Percentiles rank a stretch among this genome's conserved stretches.
Conservation (phyloP, 2,797 vertebrate genomes). For the Etheostoma nigrum region DNA sequence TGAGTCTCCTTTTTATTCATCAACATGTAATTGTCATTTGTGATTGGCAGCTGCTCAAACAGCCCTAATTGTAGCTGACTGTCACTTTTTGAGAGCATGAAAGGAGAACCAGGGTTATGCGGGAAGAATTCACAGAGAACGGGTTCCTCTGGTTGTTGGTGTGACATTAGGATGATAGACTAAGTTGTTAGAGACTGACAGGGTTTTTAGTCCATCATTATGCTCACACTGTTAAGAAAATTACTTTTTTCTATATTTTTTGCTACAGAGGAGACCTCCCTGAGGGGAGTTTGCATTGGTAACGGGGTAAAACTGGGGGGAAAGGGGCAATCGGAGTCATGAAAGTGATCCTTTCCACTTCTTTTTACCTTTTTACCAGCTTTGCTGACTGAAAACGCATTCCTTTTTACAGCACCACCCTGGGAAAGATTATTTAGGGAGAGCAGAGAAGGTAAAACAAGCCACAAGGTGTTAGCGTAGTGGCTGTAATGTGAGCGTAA, state of each 20-base stretch:
- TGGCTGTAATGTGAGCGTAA: background rate
- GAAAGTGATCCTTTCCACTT: background rate
- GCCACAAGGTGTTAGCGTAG: constrained; percentile 32
- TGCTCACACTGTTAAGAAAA: constrained; percentile 1
- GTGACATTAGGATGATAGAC: constrained; percentile 20
- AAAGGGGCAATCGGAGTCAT: background rate
- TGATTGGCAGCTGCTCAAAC: background rate
- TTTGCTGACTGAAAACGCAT: constrained; percentile 73
- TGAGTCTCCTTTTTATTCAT: background rate
- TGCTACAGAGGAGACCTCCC: background rate
- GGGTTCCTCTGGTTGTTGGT: constrained; percentile 39
- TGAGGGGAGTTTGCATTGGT: background rate
- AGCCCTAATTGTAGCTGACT: background rate
- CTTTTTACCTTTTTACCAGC: constrained; percentile 77
- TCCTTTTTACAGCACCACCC: constrained; percentile 68
- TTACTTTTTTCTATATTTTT: background rate
- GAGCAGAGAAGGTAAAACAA: constrained; percentile 42
- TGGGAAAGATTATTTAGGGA: constrained; percentile 57
- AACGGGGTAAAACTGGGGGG: background rate
- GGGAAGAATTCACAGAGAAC: constrained; percentile 11
- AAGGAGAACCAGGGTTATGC: constrained; percentile 3
- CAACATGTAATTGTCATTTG: rapidly evolving
- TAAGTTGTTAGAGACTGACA: constrained; percentile 14
- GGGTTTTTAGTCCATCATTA: background rate
- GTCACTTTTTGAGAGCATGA: constrained; percentile 46